Base-by-base conservation (phyloP, 92 coral and sea anemone genomes). In the Epizoanthus rinbou region DNA sequence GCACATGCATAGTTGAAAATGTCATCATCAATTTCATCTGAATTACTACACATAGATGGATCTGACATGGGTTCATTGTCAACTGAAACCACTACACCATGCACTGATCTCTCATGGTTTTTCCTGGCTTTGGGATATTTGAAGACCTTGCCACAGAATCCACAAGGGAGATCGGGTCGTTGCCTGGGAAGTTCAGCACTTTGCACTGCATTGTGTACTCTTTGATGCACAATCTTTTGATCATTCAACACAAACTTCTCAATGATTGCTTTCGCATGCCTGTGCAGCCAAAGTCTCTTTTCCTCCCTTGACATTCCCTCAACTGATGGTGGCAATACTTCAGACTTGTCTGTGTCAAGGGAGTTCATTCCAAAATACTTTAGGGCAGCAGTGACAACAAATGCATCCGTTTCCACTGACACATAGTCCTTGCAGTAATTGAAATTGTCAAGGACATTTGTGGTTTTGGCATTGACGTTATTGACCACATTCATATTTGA, bases 401-500 rank as follows among this genome's bases (percentile, higher is more conserved):
- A 66, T 0, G 95, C 92, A 57, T 83, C 83, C 0, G 92, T 88
- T 47, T 91, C 92, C 50, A 88, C 11, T 56, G 79, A 73, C 0
- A 86, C 90, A 86, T 80, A 91, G 8, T 79, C 86, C 57, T 88
- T 86, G 45, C 90, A 85, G 18, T 14, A 2, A 43, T 91, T 88
- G n/a, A 75, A 74, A 58, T 91, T 88, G 68, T 88, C 92, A 2
- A 75, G 80, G 16, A 81, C 90, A 66, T 91, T 88, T 14, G 85
- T 71, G 5, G 94, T 88, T 71, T 80, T 81, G 24, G 91, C 94
- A 88, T 90, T 88, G 21, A 59, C 73, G 33, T 73, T 60, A 70
- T 47, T 53, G 11, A 50, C 85, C 1, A 91, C 91, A 71, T 88
- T 91, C 94, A 91, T 88, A 76, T 88, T 91, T 8, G 87, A 69